phyloP scores from a whole-genome alignment of 2,888 invertebrate species.

The Punctoribates punctum region DNA sequence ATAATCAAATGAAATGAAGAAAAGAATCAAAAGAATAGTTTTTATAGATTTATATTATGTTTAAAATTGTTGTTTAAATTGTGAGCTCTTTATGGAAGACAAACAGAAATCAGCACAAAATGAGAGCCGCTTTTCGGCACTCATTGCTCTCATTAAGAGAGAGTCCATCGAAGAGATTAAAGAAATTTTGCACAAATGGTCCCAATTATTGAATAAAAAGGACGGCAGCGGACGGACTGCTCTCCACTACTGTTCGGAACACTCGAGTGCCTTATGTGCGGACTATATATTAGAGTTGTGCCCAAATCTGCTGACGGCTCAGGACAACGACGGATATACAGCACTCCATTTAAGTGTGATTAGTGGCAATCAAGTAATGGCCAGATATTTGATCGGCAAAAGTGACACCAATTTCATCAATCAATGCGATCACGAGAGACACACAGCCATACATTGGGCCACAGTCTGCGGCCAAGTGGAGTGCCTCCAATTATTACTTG shows the following conservation, averaged over 20 bases:
- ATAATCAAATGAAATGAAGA: background rate
- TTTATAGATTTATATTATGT: background rate
- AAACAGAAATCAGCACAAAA: slow-evolving; percentile 11
- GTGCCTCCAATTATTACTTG: slow-evolving; percentile 75
- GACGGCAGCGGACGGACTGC: slow-evolving; percentile 81
- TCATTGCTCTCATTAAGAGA: background rate
- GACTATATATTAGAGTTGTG: slow-evolving; percentile 69
- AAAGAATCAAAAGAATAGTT: too few relatives aligned
- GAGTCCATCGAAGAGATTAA: slow-evolving; percentile 21
- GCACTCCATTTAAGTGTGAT: slow-evolving; percentile 92
- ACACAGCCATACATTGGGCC: slow-evolving; percentile 96
- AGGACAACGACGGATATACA: slow-evolving; percentile 91
- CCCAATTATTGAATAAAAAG: slow-evolving; percentile 8
- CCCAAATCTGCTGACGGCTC: slow-evolving; percentile 74
- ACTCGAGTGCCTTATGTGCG: slow-evolving; percentile 64
- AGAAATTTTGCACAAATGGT: slow-evolving; percentile 19
- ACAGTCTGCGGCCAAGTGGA: slow-evolving; percentile 93
- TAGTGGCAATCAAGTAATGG: slow-evolving; percentile 61
- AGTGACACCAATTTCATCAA: slow-evolving; percentile 54
- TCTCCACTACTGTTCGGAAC: slow-evolving; percentile 85
- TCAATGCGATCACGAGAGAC: slow-evolving; percentile 86
- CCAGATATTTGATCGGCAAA: slow-evolving; percentile 29
- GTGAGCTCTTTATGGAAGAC: slow-evolving; percentile 1
- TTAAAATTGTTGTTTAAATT: background rate
- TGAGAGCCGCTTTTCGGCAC: background rate